Evolutionary conservation across 2,888 invertebrate species (phyloP).

Genomic region (Magallana nippona): DNA sequence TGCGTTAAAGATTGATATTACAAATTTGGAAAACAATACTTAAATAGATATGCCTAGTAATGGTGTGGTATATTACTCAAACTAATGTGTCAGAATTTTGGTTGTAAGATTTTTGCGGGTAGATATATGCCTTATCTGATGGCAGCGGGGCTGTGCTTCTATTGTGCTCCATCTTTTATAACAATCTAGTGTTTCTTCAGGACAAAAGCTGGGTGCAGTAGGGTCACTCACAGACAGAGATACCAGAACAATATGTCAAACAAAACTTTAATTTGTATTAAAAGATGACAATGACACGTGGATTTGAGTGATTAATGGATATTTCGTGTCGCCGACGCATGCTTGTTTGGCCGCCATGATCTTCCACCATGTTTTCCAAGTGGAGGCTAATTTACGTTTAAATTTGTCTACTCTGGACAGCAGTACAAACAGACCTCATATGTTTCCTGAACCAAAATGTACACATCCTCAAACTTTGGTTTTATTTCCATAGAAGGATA

Average conservation of each 20-base stretch:
- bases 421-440: not conserved
- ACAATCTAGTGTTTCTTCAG: not conserved
- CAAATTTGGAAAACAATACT: not conserved
- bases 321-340: not conserved
- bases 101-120: not conserved
- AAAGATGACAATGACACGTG: conserved; percentile 24
- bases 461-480: conserved; percentile 12
- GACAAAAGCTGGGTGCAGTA: conserved; percentile 1
- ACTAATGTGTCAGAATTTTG: conserved; percentile 1
- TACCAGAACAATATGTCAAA: not conserved
- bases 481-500: not conserved
- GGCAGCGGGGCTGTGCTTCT: not conserved
- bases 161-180: not conserved
- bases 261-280: conserved; percentile 10
- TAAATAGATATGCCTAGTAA: not conserved
- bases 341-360: not conserved
- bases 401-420: not conserved
- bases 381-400: not conserved
- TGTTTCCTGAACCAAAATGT: not conserved
- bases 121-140: not conserved
- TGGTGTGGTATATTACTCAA: conserved; percentile 18
- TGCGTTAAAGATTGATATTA: not conserved
- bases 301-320: conserved; percentile 29
- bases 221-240: not conserved
- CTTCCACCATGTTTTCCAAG: not conserved